A percentile compares a stretch with the other conserved stretches of the same genome.
Conservation (phyloP, 2,797 vertebrate genomes). For the Tiaroga cobitis region DNA sequence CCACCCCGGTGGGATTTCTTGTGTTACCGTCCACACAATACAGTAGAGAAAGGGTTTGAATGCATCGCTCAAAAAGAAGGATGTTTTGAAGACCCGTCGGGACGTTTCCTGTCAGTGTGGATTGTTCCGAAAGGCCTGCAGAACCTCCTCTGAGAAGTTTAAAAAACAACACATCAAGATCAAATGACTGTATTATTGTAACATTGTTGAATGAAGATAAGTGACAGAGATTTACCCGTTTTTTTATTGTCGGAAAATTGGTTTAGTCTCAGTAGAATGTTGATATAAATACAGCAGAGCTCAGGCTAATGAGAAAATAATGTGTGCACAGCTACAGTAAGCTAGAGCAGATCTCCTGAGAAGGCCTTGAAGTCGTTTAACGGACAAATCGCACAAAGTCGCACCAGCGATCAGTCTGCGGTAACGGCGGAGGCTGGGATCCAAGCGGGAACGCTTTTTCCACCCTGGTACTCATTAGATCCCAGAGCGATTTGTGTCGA, state of each 20-base stretch:
- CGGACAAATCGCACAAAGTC: slow-evolving; percentile 33
- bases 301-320: slow-evolving; percentile 34
- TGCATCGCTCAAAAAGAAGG: slow-evolving; percentile 21
- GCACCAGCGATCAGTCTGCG: slow-evolving; percentile 19
- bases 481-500: slow-evolving; percentile 9
- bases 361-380: slow-evolving; percentile 35
- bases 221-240: slow-evolving; percentile 36
- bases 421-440: background rate
- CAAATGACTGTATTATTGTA: slow-evolving; percentile 33
- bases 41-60: slow-evolving; percentile 17
- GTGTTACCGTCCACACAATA: slow-evolving; percentile 22
- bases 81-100: slow-evolving; percentile 27
- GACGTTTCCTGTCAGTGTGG: slow-evolving; percentile 35
- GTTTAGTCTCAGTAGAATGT: slow-evolving; percentile 38
- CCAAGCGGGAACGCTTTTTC: slow-evolving; percentile 7
- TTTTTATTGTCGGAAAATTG: slow-evolving; percentile 42
- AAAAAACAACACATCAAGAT: slow-evolving; percentile 6
- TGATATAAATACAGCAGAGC: slow-evolving; percentile 33
- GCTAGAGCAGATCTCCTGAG: background rate
- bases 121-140: slow-evolving; percentile 19
- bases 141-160: slow-evolving; percentile 13
- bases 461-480: slow-evolving; percentile 35
- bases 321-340: slow-evolving; percentile 20
- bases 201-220: slow-evolving; percentile 21
- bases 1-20: slow-evolving; percentile 21